Evolutionary conservation across 2,888 invertebrate genomes (phyloP).

Genomic region (Lasioglossum vierecki): DNA sequence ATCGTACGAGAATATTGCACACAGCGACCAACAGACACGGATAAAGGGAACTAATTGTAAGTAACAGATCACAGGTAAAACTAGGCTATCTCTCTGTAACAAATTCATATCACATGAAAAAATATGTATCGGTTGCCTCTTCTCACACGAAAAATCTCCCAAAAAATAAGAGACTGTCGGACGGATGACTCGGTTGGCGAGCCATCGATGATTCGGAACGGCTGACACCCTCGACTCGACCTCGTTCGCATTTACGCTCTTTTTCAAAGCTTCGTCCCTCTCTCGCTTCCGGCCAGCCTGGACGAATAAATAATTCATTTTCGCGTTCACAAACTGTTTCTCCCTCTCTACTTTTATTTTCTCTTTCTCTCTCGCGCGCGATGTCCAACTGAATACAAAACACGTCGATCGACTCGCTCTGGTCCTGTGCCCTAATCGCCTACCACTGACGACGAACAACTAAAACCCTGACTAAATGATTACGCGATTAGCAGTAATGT

Average conservation of each 20-base stretch:
- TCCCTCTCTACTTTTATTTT: background rate
- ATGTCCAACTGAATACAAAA: conserved; percentile 29
- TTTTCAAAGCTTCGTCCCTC: background rate
- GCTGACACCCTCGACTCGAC: conserved; percentile 55
- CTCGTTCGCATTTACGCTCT: background rate
- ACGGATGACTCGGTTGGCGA: conserved; percentile 74
- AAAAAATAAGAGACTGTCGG: conserved; percentile 71
- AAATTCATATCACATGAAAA: conserved; percentile 82
- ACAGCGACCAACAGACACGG: conserved; percentile 62
- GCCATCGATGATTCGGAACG: conserved; percentile 66
- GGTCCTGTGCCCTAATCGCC: conserved; percentile 60
- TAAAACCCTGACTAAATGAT: conserved; percentile 69
- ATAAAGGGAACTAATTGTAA: conserved; percentile 63
- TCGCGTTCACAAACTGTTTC: background rate
- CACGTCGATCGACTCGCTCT: conserved; percentile 31
- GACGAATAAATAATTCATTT: conserved; percentile 15
- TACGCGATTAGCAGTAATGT: conserved; percentile 67
- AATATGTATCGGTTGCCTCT: conserved; percentile 79
- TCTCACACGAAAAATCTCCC: conserved; percentile 62
- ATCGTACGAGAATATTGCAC: conserved; percentile 73
- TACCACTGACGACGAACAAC: conserved; percentile 72
- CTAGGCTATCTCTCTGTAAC: conserved; percentile 78
- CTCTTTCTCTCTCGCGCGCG: background rate
- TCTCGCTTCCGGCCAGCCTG: conserved; percentile 15
- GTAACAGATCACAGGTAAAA: conserved; percentile 80